Base-by-base conservation (phyloP, 2,113 vertebrate species). In the Scartelaos histophorus region DNA sequence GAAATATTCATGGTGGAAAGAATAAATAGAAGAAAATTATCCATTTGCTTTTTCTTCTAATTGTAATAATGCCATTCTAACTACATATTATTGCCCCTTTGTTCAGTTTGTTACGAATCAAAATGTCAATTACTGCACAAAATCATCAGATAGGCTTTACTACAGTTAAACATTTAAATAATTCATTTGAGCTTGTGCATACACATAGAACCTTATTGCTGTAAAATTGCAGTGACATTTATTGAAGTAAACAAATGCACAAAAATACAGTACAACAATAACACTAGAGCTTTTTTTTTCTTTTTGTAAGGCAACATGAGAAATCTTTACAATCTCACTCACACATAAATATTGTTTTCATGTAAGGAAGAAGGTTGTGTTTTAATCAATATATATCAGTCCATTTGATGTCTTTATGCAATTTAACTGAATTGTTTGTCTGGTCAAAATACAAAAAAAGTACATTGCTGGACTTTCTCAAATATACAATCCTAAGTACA, bases 241-340 rank as follows among this genome's bases (percentile, higher is more conserved):
- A 97, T 96, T 98, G 93, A 93, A 94, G 95, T 96, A 96, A 96
- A 96, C 93, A 94, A 93, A 95, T 94, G 89, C 78, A 94, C 94
- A 95, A 94, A 95, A 94, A 91, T 91, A 94, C 89, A 94, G 3
- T 1, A 74, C 65, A 68, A 87, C 93, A 92, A 84, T 67, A 74
- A 46, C 56, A 21, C 85, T 88, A 43, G 38, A 43, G 38, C 38
- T 10, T 43, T 43, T 43, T 43, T 43, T 43, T 43, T 43, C 51
- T 90, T 78, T 75, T 71, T 57, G 75, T 49, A 93, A 95, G 92
- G 92, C 93, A 94, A 93, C 88, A 90, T 86, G 86, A 92, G 54
- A 73, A 67, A 46, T 24, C 66, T 19, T 21, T 54, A 49, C 46
- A 61, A 54, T 51, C 29, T 1, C 46, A 12, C 56, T 21, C 46